Evolutionary conservation across 2,113 vertebrate genomes (phyloP).

Genomic region (human (Homo sapiens)): DNA sequence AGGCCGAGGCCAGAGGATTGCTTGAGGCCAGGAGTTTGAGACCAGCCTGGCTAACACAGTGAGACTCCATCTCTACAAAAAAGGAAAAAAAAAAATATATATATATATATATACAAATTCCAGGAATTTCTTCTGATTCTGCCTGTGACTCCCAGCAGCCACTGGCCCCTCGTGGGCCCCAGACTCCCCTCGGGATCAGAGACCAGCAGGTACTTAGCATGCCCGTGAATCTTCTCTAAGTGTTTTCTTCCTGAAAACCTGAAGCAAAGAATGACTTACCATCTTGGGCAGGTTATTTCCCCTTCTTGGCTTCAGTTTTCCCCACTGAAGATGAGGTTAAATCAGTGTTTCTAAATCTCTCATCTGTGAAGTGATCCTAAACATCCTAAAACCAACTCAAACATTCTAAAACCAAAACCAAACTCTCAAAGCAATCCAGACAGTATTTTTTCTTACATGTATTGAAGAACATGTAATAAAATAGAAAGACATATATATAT

Average conservation of each 20-base stretch:
- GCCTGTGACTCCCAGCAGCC: background rate
- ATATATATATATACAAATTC: no score
- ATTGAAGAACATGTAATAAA: conserved; percentile 8
- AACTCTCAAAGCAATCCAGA: background rate
- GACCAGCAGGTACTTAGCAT: background rate
- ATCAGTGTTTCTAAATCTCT: conserved; percentile 22
- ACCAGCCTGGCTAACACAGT: no score
- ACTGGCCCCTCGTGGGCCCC: rapidly evolving
- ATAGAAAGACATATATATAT: background rate
- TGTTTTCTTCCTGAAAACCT: background rate
- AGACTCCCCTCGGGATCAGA: background rate
- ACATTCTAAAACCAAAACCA: background rate
- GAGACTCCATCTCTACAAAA: no score
- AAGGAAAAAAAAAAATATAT: no score
- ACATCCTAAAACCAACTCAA: background rate
- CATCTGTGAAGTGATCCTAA: background rate
- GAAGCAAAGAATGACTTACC: background rate
- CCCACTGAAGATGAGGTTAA: conserved; percentile 3
- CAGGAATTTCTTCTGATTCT: background rate
- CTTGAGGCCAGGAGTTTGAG: no score
- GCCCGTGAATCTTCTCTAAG: background rate
- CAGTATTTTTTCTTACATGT: background rate
- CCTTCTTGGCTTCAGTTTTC: background rate
- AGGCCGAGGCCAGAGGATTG: no score
- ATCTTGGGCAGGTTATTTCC: background rate